These are phyloP conservation scores for Diogma glabrata DNA, from an alignment of 2,888 invertebrate species.

Conservation along the genomic window DNA sequence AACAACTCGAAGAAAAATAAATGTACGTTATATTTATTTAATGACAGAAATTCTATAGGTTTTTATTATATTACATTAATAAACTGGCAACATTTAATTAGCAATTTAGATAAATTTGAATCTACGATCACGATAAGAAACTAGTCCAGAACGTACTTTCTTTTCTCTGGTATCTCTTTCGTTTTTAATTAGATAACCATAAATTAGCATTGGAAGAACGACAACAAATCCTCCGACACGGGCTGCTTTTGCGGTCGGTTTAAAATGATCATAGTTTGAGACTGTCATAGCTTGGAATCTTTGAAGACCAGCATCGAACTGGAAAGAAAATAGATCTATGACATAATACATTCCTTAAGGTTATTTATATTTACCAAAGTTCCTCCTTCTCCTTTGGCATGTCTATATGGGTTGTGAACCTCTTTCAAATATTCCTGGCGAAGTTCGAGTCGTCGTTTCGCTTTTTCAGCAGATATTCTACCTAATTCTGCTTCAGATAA, in stretches of 20 bases:
- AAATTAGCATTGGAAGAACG: constrained; percentile 43
- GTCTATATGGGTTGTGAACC: constrained; percentile 56
- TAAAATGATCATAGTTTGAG: constrained; percentile 52
- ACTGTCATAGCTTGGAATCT: constrained; percentile 61
- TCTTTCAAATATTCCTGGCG: constrained; percentile 62
- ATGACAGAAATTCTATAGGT: constrained; percentile 10
- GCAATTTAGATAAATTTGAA: constrained; percentile 52
- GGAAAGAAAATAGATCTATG: constrained; percentile 29
- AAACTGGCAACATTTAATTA: no score
- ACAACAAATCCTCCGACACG: constrained; percentile 40
- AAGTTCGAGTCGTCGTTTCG: constrained; percentile 29
- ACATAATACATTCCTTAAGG: neutral
- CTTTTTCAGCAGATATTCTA: constrained; percentile 16
- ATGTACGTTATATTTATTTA: constrained; percentile 10
- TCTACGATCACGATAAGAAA: constrained; percentile 60
- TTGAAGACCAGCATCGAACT: constrained; percentile 75
- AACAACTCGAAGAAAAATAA: constrained; percentile 80
- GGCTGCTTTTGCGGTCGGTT: constrained; percentile 47
- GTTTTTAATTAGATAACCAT: constrained; percentile 42
- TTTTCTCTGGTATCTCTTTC: constrained; percentile 44
- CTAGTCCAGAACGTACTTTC: constrained; percentile 53
- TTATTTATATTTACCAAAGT: constrained; percentile 46
- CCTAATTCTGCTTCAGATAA: constrained; percentile 3
- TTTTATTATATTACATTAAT: constrained; percentile 8
- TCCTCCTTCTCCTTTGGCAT: constrained; percentile 54